Evolutionary conservation across 2,797 vertebrate genomes (phyloP).

Genomic region (Sphenopsis melanotis): DNA sequence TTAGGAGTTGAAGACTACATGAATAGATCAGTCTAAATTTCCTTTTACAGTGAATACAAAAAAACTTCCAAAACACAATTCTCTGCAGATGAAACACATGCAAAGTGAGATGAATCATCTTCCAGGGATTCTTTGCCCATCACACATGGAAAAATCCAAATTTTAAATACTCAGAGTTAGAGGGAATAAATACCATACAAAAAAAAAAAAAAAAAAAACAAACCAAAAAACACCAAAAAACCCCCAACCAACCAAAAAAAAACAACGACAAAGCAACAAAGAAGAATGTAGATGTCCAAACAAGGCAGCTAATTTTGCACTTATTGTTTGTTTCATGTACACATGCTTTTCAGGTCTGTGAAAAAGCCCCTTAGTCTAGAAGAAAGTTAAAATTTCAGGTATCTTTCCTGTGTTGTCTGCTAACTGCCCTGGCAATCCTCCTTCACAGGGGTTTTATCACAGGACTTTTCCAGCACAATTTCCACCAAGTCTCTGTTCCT

Average conservation of each 20-base stretch:
- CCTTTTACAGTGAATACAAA: background rate
- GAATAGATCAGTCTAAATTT: background rate
- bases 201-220: background rate
- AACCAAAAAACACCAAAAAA: too few relatives aligned
- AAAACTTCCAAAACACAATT: background rate
- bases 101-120: background rate
- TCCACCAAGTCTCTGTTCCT: background rate
- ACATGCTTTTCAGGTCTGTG: background rate
- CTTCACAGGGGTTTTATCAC: background rate
- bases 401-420: background rate
- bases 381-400: background rate
- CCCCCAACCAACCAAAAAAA: background rate
- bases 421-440: background rate
- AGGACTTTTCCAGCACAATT: background rate
- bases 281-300: background rate
- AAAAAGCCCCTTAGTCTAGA: background rate
- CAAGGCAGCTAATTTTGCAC: background rate
- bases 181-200: background rate
- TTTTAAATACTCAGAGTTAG: background rate
- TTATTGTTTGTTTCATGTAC: background rate
- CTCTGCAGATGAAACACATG: background rate
- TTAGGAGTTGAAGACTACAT: background rate
- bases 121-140: background rate
- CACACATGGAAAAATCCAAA: background rate
- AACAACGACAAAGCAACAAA: background rate